phyloP scores from a whole-genome alignment of 2,888 invertebrate genomes.

The Pammene aurita region DNA sequence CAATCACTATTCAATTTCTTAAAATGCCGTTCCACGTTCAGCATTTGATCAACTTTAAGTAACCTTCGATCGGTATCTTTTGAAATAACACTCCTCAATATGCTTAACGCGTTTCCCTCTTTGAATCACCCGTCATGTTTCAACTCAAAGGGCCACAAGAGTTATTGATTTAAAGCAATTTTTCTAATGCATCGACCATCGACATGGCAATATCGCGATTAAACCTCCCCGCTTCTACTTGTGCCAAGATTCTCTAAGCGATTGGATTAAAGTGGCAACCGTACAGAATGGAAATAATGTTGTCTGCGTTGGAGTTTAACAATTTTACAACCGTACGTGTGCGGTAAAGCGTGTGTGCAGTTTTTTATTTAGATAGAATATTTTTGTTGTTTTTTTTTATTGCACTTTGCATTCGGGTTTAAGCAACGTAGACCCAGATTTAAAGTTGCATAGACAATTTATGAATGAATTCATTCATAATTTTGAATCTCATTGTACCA shows the following conservation, averaged over 20 bases:
- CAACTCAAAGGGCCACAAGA: conserved; percentile 44
- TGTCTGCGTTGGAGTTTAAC: conserved; percentile 10
- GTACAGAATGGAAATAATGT: conserved; percentile 35
- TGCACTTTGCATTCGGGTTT: too few species aligned
- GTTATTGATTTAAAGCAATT: conserved; percentile 59
- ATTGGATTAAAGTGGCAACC: conserved; percentile 41
- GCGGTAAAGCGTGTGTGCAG: neutral
- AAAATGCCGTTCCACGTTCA: too few species aligned
- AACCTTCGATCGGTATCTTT: neutral
- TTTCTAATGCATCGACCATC: conserved; percentile 62
- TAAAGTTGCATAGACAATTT: too few species aligned
- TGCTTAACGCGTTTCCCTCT: conserved; percentile 13
- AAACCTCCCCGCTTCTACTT: conserved; percentile 51
- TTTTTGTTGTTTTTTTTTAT: neutral
- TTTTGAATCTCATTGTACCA: too few species aligned
- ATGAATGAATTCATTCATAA: too few species aligned
- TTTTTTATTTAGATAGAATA: neutral
- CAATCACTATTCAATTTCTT: too few species aligned
- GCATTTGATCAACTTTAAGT: neutral
- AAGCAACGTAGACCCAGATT: too few species aligned
- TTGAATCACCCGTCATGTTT: conserved; percentile 28
- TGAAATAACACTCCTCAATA: neutral
- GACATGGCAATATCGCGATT: conserved; percentile 61
- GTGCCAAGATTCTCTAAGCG: conserved; percentile 50
- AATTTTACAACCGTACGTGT: neutral